These are phyloP conservation scores for Himalopsyche tibetana DNA, from an alignment of 2,888 invertebrate species.

Conservation along the genomic window DNA sequence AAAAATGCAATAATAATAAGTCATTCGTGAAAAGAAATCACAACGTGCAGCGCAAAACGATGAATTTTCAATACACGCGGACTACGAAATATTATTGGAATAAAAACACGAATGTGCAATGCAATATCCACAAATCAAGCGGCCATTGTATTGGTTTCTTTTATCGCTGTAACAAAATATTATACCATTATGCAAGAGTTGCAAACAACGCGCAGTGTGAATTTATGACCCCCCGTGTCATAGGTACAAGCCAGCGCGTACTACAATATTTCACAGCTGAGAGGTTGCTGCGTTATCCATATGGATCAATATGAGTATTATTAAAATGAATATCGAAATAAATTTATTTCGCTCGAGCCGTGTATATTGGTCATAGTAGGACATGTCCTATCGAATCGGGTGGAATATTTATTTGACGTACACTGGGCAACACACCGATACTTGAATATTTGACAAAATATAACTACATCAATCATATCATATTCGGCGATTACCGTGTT, in stretches of 20 bases:
- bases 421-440: too few relatives aligned
- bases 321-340: too few relatives aligned
- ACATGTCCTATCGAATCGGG: too few relatives aligned
- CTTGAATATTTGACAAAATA: too few relatives aligned
- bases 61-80: neutral
- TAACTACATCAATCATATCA: too few relatives aligned
- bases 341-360: too few relatives aligned
- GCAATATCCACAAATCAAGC: constrained; percentile 34
- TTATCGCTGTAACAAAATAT: constrained; percentile 11
- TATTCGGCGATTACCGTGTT: too few relatives aligned
- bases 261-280: neutral
- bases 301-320: too few relatives aligned
- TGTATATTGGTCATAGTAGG: too few relatives aligned
- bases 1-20: too few relatives aligned
- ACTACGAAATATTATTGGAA: constrained; percentile 17
- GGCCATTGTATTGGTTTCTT: constrained; percentile 26
- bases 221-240: neutral
- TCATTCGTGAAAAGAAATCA: neutral
- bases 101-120: constrained; percentile 30
- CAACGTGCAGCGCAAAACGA: neutral
- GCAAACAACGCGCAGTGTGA: constrained; percentile 4
- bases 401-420: too few relatives aligned
- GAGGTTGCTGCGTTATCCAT: neutral
- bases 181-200: constrained; percentile 17
- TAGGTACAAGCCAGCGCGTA: neutral